A percentile compares a stretch with the other conserved stretches of the same genome.
These are phyloP conservation scores for Manis javanica DNA, from an alignment of 2,797 vertebrate species.

Conservation along the genomic window DNA sequence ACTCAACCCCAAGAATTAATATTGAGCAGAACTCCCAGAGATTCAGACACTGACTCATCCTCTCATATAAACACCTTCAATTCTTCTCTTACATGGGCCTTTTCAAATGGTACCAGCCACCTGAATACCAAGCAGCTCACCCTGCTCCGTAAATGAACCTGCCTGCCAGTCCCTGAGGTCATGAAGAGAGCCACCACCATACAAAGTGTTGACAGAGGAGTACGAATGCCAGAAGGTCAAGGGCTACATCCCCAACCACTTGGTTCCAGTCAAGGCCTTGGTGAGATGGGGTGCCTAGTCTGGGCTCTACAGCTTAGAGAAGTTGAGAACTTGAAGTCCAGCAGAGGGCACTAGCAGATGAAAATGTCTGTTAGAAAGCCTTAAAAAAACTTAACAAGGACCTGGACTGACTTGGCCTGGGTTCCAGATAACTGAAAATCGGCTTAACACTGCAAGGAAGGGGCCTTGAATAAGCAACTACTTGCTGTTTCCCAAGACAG, in stretches of 20 bases:
- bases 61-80: not conserved
- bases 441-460: not conserved
- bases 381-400: conserved; percentile 27
- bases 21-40: not conserved
- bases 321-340: not conserved
- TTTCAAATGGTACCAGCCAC: not conserved
- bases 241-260: not conserved
- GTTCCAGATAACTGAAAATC: not conserved
- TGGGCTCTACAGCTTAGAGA: not conserved
- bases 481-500: not conserved
- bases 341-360: not conserved
- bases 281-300: too few relatives aligned
- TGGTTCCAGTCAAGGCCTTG: not conserved
- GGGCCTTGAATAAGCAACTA: not conserved
- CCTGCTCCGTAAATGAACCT: not conserved
- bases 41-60: not conserved
- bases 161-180: not conserved
- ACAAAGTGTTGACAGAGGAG: not conserved
- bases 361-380: not conserved
- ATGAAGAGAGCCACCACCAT: not conserved
- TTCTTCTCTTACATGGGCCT: not conserved
- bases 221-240: not conserved
- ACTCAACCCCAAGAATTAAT: not conserved
- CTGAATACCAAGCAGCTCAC: not conserved
- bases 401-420: not conserved